Evolutionary conservation across 2,113 vertebrate species (phyloP).

Genomic region (Macrotis lagotis): DNA sequence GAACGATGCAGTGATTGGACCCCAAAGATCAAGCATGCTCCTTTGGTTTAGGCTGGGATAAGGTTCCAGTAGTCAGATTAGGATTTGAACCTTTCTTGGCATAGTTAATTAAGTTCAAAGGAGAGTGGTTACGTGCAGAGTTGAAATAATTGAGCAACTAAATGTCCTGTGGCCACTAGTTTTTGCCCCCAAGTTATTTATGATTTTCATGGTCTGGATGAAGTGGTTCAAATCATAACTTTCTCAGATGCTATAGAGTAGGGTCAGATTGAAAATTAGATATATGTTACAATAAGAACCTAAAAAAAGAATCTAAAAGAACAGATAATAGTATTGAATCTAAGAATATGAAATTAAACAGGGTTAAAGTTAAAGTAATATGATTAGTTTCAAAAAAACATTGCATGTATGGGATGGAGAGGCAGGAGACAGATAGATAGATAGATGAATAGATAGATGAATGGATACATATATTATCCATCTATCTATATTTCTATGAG

Average conservation of each 20-base stretch:
- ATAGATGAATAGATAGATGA: too few species aligned
- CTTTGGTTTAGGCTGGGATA: background rate
- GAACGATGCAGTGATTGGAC: conserved; percentile 28
- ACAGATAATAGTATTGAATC: background rate
- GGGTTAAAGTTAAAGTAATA: background rate
- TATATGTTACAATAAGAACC: background rate
- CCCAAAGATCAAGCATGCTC: conserved; percentile 24
- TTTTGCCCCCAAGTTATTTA: background rate
- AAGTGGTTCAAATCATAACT: background rate
- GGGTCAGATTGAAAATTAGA: background rate
- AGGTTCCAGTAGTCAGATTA: background rate
- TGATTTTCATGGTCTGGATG: background rate
- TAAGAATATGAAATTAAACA: background rate
- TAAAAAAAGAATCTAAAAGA: background rate
- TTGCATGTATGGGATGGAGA: background rate
- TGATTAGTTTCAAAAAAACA: background rate
- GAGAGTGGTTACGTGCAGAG: background rate
- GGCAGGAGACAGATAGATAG: too few species aligned
- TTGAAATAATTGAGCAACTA: background rate
- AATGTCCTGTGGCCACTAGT: background rate
- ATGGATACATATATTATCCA: too few species aligned
- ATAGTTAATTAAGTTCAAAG: background rate
- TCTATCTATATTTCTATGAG: background rate
- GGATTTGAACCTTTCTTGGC: background rate
- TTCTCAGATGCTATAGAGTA: background rate